These are phyloP conservation scores for Temnothorax unifasciatus DNA, from an alignment of 2,888 invertebrate species.

Conservation along the genomic window DNA sequence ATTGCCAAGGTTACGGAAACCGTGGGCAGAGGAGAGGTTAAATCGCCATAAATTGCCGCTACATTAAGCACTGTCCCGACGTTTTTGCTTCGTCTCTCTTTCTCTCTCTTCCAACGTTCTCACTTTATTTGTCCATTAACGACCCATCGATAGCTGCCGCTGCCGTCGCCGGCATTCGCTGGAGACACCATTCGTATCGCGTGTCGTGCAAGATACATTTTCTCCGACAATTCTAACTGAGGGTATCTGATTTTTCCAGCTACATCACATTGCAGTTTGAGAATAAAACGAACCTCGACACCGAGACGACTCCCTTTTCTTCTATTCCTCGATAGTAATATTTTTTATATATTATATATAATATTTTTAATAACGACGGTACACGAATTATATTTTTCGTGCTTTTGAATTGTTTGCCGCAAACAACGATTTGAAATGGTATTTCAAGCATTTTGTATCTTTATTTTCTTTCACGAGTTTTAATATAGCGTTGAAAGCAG, in stretches of 20 bases:
- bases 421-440: background rate
- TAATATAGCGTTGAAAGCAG: background rate
- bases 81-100: conserved; percentile 50
- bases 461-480: background rate
- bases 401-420: background rate
- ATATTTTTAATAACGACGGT: background rate
- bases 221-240: conserved; percentile 4
- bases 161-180: conserved; percentile 10
- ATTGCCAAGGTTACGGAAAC: conserved; percentile 73
- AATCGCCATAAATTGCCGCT: conserved; percentile 77
- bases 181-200: conserved; percentile 12
- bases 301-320: too few species aligned
- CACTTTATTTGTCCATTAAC: conserved; percentile 46
- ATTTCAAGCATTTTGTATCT: too few species aligned
- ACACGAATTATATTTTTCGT: background rate
- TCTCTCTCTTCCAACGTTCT: background rate
- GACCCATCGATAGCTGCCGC: conserved; percentile 30
- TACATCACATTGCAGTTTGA: background rate
- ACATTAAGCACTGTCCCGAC: conserved; percentile 73
- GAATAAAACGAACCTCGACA: background rate
- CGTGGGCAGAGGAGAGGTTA: conserved; percentile 65
- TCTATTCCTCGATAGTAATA: background rate
- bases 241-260: conserved; percentile 32
- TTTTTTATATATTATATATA: background rate
- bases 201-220: conserved; percentile 21